Conservation (phyloP, 2,797 vertebrate species). For the Streptopelia turtur region DNA sequence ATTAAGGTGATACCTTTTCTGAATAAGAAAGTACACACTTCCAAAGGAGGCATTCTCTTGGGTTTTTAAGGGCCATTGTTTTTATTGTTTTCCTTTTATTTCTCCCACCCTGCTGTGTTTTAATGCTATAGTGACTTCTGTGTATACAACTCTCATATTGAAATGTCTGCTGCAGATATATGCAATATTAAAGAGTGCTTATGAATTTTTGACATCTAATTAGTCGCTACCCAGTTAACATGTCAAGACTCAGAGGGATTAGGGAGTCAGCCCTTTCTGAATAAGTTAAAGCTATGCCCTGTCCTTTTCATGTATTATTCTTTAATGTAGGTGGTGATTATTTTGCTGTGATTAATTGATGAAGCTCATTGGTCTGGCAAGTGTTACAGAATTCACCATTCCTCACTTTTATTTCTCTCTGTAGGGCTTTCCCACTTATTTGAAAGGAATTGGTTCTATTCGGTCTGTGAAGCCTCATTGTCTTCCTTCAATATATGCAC, state of each 20-base stretch:
- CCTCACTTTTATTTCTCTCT: conserved; percentile 77
- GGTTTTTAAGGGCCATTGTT: conserved; percentile 90
- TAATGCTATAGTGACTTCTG: conserved; percentile 89
- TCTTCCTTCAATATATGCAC: conserved; percentile 16
- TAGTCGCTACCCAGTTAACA: conserved; percentile 98
- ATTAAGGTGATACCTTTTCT: conserved; percentile 86
- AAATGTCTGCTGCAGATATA: conserved; percentile 97
- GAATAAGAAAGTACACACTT: conserved; percentile 87
- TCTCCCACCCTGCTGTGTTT: conserved; percentile 86
- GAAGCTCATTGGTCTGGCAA: conserved; percentile 86
- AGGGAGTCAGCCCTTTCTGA: conserved; percentile 90
- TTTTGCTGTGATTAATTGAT: conserved; percentile 98
- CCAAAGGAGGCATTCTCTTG: conserved; percentile 87
- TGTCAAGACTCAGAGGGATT: conserved; percentile 93
- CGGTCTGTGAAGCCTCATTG: conserved; percentile 23
- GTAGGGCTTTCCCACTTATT: conserved; percentile 63
- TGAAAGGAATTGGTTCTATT: conserved; percentile 59
- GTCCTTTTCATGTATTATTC: conserved; percentile 93
- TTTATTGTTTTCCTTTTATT: conserved; percentile 89
- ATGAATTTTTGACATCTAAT: conserved; percentile 99
- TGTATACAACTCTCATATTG: conserved; percentile 97
- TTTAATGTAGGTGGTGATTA: conserved; percentile 97
- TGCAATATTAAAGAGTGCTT: conserved; percentile 99
- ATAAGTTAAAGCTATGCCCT: conserved; percentile 88
- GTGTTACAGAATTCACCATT: conserved; percentile 79